Evolutionary conservation across 2,888 invertebrate genomes (phyloP).

Genomic region (Phytoseiulus persimilis): DNA sequence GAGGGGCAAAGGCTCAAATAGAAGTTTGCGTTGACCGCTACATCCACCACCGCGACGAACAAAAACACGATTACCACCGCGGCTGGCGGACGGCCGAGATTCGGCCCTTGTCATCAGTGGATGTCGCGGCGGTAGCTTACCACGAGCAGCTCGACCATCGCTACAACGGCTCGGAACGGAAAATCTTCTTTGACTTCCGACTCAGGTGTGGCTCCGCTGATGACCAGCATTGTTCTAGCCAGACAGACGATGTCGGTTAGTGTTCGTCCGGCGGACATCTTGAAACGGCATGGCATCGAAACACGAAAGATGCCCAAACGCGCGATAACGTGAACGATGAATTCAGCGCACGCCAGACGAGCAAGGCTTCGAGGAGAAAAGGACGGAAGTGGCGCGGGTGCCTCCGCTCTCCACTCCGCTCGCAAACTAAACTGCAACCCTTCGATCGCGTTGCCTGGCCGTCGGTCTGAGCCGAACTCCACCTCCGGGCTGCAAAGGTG

Average conservation of each 20-base stretch:
- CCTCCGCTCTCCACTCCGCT: no score
- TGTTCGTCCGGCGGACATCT: neutral
- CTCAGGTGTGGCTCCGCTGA: neutral
- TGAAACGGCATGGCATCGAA: neutral
- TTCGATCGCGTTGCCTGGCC: no score
- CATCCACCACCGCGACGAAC: neutral
- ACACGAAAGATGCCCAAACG: neutral
- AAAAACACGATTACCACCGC: neutral
- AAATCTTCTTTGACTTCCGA: neutral
- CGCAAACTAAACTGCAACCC: no score
- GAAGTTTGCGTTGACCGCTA: neutral
- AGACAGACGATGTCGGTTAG: neutral
- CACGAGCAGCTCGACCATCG: neutral
- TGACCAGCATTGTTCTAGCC: neutral
- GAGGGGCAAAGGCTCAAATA: neutral
- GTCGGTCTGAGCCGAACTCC: no score
- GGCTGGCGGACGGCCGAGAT: neutral
- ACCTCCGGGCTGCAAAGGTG: no score
- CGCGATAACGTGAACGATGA: neutral
- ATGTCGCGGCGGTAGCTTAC: neutral
- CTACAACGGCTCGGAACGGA: neutral
- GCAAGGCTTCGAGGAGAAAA: neutral
- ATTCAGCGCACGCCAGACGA: neutral
- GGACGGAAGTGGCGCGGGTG: neutral
- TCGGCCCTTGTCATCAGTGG: neutral